Percentiles rank a stretch among this genome's conserved stretches.
Evolutionary conservation across 1,140 invertebrate genomes (phyloP).

Genomic region (Varroa destructor): DNA sequence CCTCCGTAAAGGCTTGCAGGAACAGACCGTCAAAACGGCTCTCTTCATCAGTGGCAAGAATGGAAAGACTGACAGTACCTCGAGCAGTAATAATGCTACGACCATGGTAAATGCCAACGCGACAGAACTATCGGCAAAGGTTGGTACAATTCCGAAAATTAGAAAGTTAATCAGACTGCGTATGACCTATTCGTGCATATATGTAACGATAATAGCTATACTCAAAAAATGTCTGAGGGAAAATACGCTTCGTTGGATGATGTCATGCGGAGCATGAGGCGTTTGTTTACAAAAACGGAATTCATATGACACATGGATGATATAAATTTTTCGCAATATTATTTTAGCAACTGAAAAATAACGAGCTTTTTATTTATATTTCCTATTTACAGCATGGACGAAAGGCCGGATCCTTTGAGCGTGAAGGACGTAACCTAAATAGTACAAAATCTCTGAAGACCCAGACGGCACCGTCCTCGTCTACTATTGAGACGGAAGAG

Average conservation of each 20-base stretch:
- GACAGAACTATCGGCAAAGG: not conserved
- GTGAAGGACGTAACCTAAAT: no score
- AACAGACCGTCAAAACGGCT: slow-evolving; percentile 22
- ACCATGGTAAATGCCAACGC: not conserved
- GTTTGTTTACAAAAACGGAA: no score
- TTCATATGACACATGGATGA: no score
- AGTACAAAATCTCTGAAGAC: no score
- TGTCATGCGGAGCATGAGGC: no score
- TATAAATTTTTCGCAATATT: not conserved
- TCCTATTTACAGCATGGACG: not conserved
- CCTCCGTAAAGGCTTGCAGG: slow-evolving; percentile 1
- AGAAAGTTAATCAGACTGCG: not conserved
- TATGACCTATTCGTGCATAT: not conserved
- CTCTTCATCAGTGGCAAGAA: slow-evolving; percentile 7
- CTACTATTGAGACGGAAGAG: not conserved
- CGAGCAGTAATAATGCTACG: not conserved
- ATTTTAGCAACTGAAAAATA: not conserved
- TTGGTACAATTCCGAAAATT: not conserved
- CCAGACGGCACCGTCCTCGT: no score
- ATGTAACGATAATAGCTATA: not conserved
- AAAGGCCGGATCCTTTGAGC: not conserved
- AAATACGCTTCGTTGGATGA: no score
- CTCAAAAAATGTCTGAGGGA: not conserved
- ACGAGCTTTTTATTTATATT: not conserved
- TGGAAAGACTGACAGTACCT: not conserved